Conservation (phyloP, 2,888 invertebrate species). For the Amphipyra berbera region DNA sequence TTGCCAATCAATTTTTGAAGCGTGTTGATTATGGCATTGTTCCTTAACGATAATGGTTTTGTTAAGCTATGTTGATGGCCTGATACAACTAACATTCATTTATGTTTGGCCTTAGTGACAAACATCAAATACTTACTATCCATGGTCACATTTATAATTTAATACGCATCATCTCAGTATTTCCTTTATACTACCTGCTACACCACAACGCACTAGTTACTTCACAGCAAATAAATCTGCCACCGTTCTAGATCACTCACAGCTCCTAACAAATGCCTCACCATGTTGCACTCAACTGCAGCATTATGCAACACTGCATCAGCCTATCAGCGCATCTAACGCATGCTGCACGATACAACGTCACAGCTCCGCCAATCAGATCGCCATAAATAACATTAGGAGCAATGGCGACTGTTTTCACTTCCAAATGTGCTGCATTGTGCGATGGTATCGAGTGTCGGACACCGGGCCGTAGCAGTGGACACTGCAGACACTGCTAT, state of each 20-base stretch:
- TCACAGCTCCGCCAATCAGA: slow-evolving; percentile 50
- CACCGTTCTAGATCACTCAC: slow-evolving; percentile 40
- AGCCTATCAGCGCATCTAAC: slow-evolving; percentile 48
- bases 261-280: slow-evolving; percentile 33
- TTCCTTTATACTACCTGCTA: not conserved
- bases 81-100: no score
- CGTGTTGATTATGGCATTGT: no score
- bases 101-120: no score
- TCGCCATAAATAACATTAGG: slow-evolving; percentile 54
- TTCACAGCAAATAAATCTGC: slow-evolving; percentile 17
- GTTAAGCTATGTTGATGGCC: no score
- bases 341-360: slow-evolving; percentile 45
- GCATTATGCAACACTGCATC: slow-evolving; percentile 32
- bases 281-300: slow-evolving; percentile 37
- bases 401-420: slow-evolving; percentile 41
- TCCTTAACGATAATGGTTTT: no score
- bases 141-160: no score
- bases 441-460: slow-evolving; percentile 48
- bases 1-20: no score
- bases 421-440: slow-evolving; percentile 51
- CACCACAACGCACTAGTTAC: slow-evolving; percentile 3
- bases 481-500: slow-evolving; percentile 23
- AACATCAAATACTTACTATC: no score
- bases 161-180: not conserved
- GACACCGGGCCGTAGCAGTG: not conserved